Conservation (phyloP, 2,113 vertebrate species). For the Antidorcas marsupialis region DNA sequence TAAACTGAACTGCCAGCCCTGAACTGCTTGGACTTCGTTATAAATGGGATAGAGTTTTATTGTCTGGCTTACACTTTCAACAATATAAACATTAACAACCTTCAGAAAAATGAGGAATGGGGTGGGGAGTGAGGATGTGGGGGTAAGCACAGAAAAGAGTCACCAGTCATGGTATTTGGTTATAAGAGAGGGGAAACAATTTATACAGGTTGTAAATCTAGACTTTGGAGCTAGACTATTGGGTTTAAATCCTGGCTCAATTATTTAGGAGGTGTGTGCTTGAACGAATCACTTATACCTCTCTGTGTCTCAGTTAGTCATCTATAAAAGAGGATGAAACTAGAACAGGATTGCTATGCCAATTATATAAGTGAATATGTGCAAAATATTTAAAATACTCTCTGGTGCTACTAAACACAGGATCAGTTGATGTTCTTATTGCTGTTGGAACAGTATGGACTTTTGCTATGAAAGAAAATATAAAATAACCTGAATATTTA, state of each 20-base stretch:
- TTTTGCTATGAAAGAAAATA: not conserved
- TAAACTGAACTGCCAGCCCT: not conserved
- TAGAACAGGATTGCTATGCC: not conserved
- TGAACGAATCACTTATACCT: not conserved
- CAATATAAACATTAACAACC: not conserved
- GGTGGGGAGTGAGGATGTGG: fast-evolving
- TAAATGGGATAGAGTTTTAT: not conserved
- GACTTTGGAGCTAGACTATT: not conserved
- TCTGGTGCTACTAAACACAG: not conserved
- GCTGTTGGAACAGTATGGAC: not conserved
- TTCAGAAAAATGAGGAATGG: not conserved
- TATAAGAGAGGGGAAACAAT: not conserved
- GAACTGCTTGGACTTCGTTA: not conserved
- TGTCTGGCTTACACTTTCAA: not conserved
- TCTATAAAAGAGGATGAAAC: not conserved
- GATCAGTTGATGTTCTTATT: not conserved
- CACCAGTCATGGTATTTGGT: fast-evolving
- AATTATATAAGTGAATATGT: not conserved
- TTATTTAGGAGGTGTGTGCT: not conserved
- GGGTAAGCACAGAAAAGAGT: not conserved
- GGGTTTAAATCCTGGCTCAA: not conserved
- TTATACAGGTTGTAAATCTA: not conserved
- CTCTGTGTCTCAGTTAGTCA: not conserved
- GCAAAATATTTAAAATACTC: not conserved
- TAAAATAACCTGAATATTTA: constrained; percentile 13